Evolutionary conservation across 2,888 invertebrate species (phyloP), one percentile per base, ranked within the genome.

Genomic region (Latrodectus elegans): DNA sequence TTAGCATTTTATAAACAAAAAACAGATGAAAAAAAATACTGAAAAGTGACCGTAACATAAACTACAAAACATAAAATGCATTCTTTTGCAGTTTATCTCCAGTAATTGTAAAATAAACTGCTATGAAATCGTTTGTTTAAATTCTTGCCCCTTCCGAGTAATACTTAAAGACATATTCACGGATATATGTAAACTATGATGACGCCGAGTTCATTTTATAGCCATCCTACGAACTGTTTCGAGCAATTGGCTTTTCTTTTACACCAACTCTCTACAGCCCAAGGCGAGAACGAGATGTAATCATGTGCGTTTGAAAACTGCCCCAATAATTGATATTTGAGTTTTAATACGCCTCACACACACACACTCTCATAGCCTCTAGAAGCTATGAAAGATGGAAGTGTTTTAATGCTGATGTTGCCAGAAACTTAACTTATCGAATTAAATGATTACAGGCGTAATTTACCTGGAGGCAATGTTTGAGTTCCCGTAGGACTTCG

Each of bases 391-490:
- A 73, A 74, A 77, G 77, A 53, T 67, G 81, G 65, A 60, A 38
- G 22, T 67, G 51, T 74, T 81, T 81, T 81, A 81, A 81, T 74
- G 73, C 81, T 81, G 81, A 81, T 73, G 81, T 74, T 51, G 73
- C 73, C 67, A 67, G 67, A 81, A 81, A 64, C 73, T 64, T 49
- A 73, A 73, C 81, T 81, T 81, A 81, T 81, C 81, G 81, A 81
- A 81, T 81, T 81, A 81, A 74, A 81, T 67, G 73, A 81, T 81
- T 81, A 81, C 73, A 26, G 38, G 53, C 52, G 73, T 81, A 81
- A 81, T 81, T 81, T 74, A 74, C 81, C 81, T 73, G 9, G 53
- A 74, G 74, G 81, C 81, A 65, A 52, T 51, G 75, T 76, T 60
- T 68, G 52, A 11, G 49, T 53, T 67, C 81, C 26, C 60, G 53